Evolutionary conservation across 2,113 vertebrate genomes (phyloP), one percentile per base, ranked within the genome.

Genomic region (Ifrita kowaldi): DNA sequence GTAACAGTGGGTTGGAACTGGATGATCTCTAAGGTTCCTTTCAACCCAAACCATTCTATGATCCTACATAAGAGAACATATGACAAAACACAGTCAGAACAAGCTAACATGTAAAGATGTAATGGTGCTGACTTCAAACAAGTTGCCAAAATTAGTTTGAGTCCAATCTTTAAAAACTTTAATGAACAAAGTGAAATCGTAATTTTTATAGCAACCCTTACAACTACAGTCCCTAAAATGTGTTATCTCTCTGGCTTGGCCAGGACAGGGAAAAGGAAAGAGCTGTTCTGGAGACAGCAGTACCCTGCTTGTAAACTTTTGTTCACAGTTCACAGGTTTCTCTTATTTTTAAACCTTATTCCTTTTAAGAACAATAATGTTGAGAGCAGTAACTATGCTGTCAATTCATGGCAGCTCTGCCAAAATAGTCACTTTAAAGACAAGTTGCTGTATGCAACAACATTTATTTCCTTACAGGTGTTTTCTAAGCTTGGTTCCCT

Each of bases 61-160:
- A 56, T 44, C 50, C 35, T 63, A 28, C 0, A 0, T 18, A 28
- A 0, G 3, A 87, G 20, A 84, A 13, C 15, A 44, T 75, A 23
- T 10, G 46, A 15, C 2, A 85, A 60, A 78, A 28, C 3, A 6
- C 12, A 52, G 13, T 26, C 47, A 70, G 35, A 78, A 37, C 33
- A 84, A 87, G 9, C 4, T 16, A 49, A 37, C 20, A 10, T 1
- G 0, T 46, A 32, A 52, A 53, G n/a, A 10, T 4, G 0, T 26
- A 65, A 56, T 15, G 14, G 12, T 91, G 18, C 3, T 21, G 7
- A 27, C 71, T 80, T 71, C 46, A 71, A 83, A 39, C 2, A 77
- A 17, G n/a, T 76, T 11, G 1, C 13, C 26, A 44, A 83, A 73
- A 42, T 49, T 35, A 39, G 5, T 70, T 73, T 24, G 16, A 24